Evolutionary conservation across 1,140 invertebrate genomes (phyloP), one percentile per base, ranked within the genome.

Genomic region (Pseudachorutes palmiensis): DNA sequence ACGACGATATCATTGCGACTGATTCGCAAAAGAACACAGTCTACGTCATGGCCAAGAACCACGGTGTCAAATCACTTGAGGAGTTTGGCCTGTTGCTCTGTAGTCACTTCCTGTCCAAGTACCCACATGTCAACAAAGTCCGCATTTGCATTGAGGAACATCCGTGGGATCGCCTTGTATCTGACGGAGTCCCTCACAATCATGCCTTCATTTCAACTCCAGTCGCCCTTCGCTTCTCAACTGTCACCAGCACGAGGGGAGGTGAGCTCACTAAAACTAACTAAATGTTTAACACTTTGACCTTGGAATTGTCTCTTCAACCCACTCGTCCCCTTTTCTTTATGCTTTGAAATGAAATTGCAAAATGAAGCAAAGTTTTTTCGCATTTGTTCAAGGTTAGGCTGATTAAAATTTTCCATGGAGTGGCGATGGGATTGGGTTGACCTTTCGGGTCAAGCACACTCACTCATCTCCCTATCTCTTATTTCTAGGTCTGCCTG

Each of bases 11-110:
- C 45, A 83, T 88, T n/a, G 88, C 88, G 1, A 91, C 88, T 0
- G 88, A 91, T 74, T 86, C 87, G 5, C 88, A 90, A 73, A 90
- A 90, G 79, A 90, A 90, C 74, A 90, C 87, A 0, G 85, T 90
- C n/a, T 89, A 89, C 75, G 75, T 89, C 29, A 73, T 90, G 69
- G 88, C 88, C 12, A 89, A 88, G 75, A 86, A 88, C 71, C 79
- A 87, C 76, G 88, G 87, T 41, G 82, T 81, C 64, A 76, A 85
- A 67, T 85, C 83, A 9, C 86, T 87, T 0, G 88, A 90, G 75
- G 84, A 85, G 64, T 90, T 90, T 76, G 87, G 82, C 1, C 79
- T 88, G 1, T 76, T 86, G 2, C 77, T 89, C 28, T 85, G 85
- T 71, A 82, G 81, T 55, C 88, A 90, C 75, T 90, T 90, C 69